Evolutionary conservation across 2,113 vertebrate species (phyloP).

Genomic region (Microtus ochrogaster): DNA sequence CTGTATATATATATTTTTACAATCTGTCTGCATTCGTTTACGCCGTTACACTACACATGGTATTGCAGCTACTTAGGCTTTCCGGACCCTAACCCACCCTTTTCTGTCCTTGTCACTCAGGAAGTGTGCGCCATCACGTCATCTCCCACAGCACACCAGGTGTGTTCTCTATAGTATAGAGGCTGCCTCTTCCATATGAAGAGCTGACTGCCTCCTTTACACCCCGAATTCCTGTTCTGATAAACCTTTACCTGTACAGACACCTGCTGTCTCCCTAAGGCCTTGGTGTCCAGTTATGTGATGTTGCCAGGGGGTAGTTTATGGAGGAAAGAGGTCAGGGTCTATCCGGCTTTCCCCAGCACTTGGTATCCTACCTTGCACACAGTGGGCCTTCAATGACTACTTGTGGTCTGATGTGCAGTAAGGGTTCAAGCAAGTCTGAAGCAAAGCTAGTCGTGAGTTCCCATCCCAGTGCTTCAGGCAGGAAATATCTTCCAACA

Average conservation of each 20-base stretch:
- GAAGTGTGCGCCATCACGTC: not conserved
- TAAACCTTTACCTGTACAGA: not conserved
- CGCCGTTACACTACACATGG: too few relatives aligned
- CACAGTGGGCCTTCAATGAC: conserved; percentile 35
- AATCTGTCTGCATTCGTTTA: too few relatives aligned
- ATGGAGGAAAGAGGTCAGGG: conserved; percentile 48
- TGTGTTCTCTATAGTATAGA: not conserved
- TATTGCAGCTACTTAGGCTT: not conserved
- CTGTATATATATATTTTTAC: too few relatives aligned
- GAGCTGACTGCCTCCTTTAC: not conserved
- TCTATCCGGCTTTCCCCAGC: conserved; percentile 54
- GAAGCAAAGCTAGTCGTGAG: not conserved
- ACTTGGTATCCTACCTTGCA: conserved; percentile 54
- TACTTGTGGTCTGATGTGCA: conserved; percentile 61
- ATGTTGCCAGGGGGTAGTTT: conserved; percentile 38
- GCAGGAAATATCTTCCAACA: not conserved
- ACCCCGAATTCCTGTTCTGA: conserved; percentile 8
- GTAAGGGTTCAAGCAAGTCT: not conserved
- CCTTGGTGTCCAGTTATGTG: conserved; percentile 49
- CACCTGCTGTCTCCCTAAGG: not conserved
- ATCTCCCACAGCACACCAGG: not conserved
- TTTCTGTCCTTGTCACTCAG: not conserved
- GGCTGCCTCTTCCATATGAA: not conserved
- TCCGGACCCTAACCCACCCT: not conserved
- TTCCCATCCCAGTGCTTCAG: not conserved